phyloP scores from a whole-genome alignment of 2,888 invertebrate genomes.

The Anagyrus pseudococci region DNA sequence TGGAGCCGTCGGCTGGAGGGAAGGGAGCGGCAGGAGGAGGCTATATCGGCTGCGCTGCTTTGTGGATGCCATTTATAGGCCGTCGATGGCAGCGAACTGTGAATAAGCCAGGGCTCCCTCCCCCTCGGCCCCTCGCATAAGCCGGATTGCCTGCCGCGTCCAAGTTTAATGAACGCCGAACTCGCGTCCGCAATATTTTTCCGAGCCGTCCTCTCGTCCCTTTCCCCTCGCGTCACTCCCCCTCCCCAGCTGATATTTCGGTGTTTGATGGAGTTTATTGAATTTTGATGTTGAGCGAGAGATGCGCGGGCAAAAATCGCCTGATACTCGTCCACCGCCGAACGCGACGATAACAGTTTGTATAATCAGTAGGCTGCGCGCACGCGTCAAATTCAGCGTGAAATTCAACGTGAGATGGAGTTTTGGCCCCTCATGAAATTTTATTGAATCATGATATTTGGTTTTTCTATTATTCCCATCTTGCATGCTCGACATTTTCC shows the following conservation, averaged over 20 bases:
- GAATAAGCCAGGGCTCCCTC: conserved; percentile 19
- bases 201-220: conserved; percentile 1
- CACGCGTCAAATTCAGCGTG: too few species aligned
- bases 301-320: too few species aligned
- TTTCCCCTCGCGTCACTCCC: not conserved
- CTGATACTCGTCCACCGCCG: too few species aligned
- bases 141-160: conserved; percentile 11
- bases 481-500: too few species aligned
- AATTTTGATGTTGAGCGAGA: conserved; percentile 20
- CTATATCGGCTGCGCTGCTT: not conserved
- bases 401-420: too few species aligned
- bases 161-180: conserved; percentile 25
- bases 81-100: conserved; percentile 5
- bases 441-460: too few species aligned
- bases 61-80: conserved; percentile 12
- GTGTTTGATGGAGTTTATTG: conserved; percentile 26
- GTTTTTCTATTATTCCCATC: too few species aligned
- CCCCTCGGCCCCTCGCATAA: conserved; percentile 1
- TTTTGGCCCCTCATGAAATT: too few species aligned
- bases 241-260: not conserved
- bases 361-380: too few species aligned
- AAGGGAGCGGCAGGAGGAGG: too few species aligned
- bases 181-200: conserved; percentile 16
- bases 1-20: too few species aligned
- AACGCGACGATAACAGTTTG: too few species aligned